Evolutionary conservation across 2,113 vertebrate genomes (phyloP).

Genomic region (Malaclemys terrapin): DNA sequence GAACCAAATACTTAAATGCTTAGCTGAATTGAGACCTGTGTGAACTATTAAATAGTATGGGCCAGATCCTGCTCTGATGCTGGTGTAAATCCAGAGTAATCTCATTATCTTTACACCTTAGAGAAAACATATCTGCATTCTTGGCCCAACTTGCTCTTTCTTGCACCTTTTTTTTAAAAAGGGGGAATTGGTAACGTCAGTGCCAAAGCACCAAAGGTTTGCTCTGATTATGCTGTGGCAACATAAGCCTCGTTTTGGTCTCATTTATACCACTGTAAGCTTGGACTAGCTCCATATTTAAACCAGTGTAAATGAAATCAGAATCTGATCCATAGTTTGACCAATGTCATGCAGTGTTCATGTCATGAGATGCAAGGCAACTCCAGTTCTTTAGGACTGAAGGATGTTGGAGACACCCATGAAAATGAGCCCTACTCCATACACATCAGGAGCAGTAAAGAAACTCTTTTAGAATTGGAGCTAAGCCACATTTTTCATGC

Average conservation of each 20-base stretch:
- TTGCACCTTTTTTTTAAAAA: slow-evolving; percentile 2
- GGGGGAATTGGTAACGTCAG: slow-evolving; percentile 11
- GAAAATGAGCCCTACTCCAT: slow-evolving; percentile 36
- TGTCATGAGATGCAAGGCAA: neutral
- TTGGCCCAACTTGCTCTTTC: neutral
- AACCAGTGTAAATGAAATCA: neutral
- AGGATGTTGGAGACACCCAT: slow-evolving; percentile 56
- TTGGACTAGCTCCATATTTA: neutral
- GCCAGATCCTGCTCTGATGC: neutral
- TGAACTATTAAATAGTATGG: neutral
- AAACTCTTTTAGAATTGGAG: neutral
- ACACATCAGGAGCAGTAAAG: slow-evolving; percentile 44
- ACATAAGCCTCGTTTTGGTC: neutral
- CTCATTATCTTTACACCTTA: neutral
- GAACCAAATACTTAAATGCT: neutral
- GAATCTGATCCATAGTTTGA: neutral
- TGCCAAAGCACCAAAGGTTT: neutral
- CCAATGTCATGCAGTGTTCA: slow-evolving; percentile 13
- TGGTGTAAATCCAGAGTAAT: neutral
- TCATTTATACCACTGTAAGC: neutral
- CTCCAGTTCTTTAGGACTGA: slow-evolving; percentile 4
- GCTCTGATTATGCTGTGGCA: neutral
- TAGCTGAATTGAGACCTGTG: neutral
- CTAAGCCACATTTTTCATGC: neutral
- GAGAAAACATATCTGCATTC: neutral